A percentile compares a stretch with the other conserved stretches of the same genome.
phyloP scores from a whole-genome alignment of 2,797 vertebrate species.

The Austrolebias charrua region DNA sequence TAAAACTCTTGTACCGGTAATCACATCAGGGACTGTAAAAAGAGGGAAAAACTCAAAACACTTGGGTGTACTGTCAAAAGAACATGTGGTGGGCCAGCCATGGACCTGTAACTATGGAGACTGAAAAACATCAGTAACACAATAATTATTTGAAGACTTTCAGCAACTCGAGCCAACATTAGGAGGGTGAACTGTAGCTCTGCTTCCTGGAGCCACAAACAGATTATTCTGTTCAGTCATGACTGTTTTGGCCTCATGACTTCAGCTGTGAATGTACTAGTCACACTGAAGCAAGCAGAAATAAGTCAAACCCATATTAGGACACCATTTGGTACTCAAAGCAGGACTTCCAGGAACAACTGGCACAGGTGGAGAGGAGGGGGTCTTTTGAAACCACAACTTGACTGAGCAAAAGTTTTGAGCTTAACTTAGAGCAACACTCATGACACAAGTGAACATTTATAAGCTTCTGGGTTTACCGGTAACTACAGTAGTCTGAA shows the following conservation, averaged over 20 bases:
- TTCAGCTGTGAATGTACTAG: constrained; percentile 20
- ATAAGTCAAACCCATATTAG: constrained; percentile 51
- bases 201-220: constrained; percentile 18
- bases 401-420: constrained; percentile 33
- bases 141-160: constrained; percentile 28
- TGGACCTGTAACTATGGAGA: constrained; percentile 50
- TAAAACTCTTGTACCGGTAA: constrained; percentile 24
- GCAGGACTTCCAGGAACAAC: constrained; percentile 57
- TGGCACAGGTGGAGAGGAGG: constrained; percentile 37
- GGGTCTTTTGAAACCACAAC: constrained; percentile 30
- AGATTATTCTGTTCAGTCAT: constrained; percentile 21
- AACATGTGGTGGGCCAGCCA: constrained; percentile 38
- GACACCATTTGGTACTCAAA: constrained; percentile 48
- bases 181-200: constrained; percentile 15
- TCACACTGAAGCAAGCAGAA: constrained; percentile 14
- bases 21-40: constrained; percentile 21
- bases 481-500: no score
- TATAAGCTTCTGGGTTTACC: constrained; percentile 43
- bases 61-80: constrained; percentile 7
- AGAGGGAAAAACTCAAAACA: constrained; percentile 23
- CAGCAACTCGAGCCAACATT: not conserved
- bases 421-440: constrained; percentile 4
- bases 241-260: constrained; percentile 19
- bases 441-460: constrained; percentile 46
- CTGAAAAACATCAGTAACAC: constrained; percentile 48